phyloP scores from a whole-genome alignment of 1,140 invertebrate genomes.

The Forficula auricularia region DNA sequence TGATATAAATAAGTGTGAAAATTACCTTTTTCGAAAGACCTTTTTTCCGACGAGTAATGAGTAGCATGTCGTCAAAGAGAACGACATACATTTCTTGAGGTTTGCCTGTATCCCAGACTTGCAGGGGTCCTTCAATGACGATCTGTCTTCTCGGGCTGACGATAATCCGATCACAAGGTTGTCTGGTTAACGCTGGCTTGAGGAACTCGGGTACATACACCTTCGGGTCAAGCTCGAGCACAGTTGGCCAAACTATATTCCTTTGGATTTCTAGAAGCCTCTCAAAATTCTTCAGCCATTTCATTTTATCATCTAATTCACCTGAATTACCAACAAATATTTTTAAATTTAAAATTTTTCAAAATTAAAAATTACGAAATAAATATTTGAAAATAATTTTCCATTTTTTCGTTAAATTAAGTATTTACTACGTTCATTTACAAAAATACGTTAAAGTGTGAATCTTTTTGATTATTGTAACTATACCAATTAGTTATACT shows the following conservation, averaged over 20 bases:
- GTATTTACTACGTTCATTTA: no score
- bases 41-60: conserved; percentile 46
- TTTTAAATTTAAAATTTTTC: no score
- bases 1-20: no score
- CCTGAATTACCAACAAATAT: conserved; percentile 25
- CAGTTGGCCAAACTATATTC: conserved; percentile 46
- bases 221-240: conserved; percentile 44
- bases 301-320: conserved; percentile 51
- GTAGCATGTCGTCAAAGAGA: conserved; percentile 52
- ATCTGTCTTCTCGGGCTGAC: conserved; percentile 42
- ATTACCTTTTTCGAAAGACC: conserved; percentile 36
- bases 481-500: no score
- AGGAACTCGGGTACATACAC: conserved; percentile 42
- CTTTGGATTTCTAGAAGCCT: conserved; percentile 47
- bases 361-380: background rate
- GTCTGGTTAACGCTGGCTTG: conserved; percentile 32
- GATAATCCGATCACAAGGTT: conserved; percentile 50
- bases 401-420: no score
- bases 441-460: no score
- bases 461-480: no score
- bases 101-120: conserved; percentile 37
- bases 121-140: conserved; percentile 41
- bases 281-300: conserved; percentile 56
- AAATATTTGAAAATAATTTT: no score
- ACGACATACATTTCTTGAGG: conserved; percentile 42